phyloP scores from a whole-genome alignment of 1,140 invertebrate species.

The Drosophila ogumai region DNA sequence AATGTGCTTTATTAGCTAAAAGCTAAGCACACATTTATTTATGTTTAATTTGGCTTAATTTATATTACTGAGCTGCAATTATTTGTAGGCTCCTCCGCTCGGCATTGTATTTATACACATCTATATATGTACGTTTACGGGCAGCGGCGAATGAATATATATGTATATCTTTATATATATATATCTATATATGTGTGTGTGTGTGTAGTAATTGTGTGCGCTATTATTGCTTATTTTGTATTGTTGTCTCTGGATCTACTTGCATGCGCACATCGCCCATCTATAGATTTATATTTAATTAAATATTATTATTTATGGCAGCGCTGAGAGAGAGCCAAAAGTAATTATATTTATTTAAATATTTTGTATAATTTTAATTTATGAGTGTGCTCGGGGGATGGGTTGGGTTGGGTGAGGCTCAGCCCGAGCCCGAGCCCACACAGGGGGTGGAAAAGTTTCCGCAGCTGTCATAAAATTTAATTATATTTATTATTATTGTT shows the following conservation, averaged over 20 bases:
- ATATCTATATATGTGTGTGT: constrained; percentile 5
- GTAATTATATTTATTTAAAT: constrained; percentile 82
- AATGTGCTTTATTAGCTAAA: constrained; percentile 64
- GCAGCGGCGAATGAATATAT: not conserved
- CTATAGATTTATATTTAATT: constrained; percentile 79
- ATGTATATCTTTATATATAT: not conserved
- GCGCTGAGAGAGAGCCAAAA: constrained; percentile 25
- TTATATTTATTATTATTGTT: constrained; percentile 83
- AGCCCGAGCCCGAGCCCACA: not conserved
- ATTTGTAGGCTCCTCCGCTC: constrained; percentile 43
- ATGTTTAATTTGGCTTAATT: constrained; percentile 72
- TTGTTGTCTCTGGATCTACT: constrained; percentile 54
- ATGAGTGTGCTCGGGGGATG: constrained; percentile 21
- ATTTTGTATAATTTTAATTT: constrained; percentile 56
- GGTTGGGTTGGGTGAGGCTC: not conserved
- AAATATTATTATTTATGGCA: constrained; percentile 82
- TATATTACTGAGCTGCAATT: constrained; percentile 67
- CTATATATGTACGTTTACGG: constrained; percentile 1
- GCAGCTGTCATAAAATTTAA: constrained; percentile 73
- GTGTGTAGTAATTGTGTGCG: constrained; percentile 42
- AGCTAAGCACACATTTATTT: constrained; percentile 70
- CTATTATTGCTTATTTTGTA: constrained; percentile 67
- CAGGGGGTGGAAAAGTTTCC: constrained; percentile 27
- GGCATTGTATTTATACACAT: constrained; percentile 28
- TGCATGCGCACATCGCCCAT: constrained; percentile 41